These are phyloP conservation scores for Halictus quadricinctus DNA, from an alignment of 2,888 invertebrate species.

Conservation along the genomic window DNA sequence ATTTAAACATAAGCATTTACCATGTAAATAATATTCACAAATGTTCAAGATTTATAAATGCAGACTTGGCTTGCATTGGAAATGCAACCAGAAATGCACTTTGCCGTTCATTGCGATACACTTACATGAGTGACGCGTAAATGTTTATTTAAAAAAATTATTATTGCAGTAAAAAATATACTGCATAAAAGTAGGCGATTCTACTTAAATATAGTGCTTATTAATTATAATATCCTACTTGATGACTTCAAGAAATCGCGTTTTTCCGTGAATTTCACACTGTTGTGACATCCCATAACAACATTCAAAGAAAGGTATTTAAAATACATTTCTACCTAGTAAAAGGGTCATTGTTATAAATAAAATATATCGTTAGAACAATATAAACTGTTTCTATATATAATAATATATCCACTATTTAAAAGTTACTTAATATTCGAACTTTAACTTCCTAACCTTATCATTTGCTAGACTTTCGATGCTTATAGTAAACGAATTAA, in stretches of 20 bases:
- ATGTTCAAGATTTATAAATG: background rate
- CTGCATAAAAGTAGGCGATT: background rate
- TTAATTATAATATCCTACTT: background rate
- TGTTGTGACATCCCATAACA: conserved; percentile 4
- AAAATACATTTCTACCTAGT: background rate
- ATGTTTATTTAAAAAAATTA: background rate
- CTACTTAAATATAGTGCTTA: background rate
- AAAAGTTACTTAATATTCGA: background rate
- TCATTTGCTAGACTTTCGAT: background rate
- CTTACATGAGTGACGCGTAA: background rate
- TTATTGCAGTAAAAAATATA: background rate
- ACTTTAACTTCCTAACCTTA: conserved; percentile 30
- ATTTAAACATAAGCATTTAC: background rate
- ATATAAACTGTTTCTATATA: background rate
- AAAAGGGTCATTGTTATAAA: background rate
- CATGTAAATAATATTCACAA: background rate
- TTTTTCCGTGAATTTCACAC: background rate
- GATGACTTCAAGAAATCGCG: background rate
- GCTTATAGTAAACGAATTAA: background rate
- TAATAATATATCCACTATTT: background rate
- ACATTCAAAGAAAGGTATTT: background rate
- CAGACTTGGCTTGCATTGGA: conserved; percentile 16
- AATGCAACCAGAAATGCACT: conserved; percentile 17
- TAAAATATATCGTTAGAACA: background rate
- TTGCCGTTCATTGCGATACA: conserved; percentile 1